Conservation (phyloP, 2,888 invertebrate species). For the Linnaemya vulpina region DNA sequence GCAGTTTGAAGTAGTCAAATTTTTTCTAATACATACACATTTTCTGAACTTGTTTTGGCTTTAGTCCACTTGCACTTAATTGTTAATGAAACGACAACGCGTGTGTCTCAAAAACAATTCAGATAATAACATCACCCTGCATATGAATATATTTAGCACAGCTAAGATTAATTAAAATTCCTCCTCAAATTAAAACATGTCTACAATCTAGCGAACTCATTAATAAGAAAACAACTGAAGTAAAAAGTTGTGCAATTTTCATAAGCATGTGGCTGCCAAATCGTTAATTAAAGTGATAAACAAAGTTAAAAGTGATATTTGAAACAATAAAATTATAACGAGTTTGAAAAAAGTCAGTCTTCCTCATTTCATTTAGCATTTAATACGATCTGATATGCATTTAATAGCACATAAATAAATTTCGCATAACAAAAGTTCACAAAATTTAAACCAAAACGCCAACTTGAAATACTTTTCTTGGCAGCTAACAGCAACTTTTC, state of each 20-base stretch:
- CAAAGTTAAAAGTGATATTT: slow-evolving; percentile 11
- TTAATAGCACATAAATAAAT: slow-evolving; percentile 13
- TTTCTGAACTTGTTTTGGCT: neutral
- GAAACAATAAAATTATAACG: neutral
- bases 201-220: neutral
- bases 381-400: neutral
- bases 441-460: slow-evolving; percentile 10
- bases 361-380: slow-evolving; percentile 30
- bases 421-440: neutral
- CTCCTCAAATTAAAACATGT: slow-evolving; percentile 39
- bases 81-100: neutral
- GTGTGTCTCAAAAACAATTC: no score
- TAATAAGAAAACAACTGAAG: slow-evolving; percentile 14
- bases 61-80: neutral
- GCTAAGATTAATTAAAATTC: neutral
- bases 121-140: no score
- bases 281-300: neutral
- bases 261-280: slow-evolving; percentile 28
- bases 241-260: slow-evolving; percentile 41
- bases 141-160: no score
- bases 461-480: slow-evolving; percentile 18
- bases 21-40: no score
- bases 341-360: slow-evolving; percentile 26
- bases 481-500: slow-evolving; percentile 19
- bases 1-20: no score